phyloP scores from a whole-genome alignment of 2,797 vertebrate genomes.

The Hydrolagus colliei region DNA sequence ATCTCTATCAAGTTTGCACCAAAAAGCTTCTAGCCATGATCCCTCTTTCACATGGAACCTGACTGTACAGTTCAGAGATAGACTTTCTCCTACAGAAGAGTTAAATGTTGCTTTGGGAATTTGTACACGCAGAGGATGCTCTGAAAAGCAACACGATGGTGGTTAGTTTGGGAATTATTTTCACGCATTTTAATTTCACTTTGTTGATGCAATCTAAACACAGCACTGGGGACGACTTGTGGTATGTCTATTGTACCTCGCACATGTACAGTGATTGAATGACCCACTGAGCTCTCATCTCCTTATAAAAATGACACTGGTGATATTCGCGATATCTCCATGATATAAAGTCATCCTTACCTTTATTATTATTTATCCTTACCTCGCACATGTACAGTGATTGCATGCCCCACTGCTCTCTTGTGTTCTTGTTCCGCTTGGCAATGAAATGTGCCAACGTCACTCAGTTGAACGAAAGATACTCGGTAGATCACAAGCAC shows the following conservation, averaged over 20 bases:
- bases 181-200: too few relatives aligned
- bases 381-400: not conserved
- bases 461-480: not conserved
- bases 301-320: not conserved
- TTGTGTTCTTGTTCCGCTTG: not conserved
- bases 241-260: not conserved
- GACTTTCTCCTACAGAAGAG: not conserved
- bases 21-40: too few relatives aligned
- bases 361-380: not conserved
- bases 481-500: not conserved
- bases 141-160: too few relatives aligned
- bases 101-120: not conserved
- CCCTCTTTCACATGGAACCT: too few relatives aligned
- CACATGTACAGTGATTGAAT: not conserved
- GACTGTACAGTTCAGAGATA: not conserved
- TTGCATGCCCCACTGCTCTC: not conserved
- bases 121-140: too few relatives aligned
- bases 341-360: not conserved
- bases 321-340: too few relatives aligned
- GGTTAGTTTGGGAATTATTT: too few relatives aligned
- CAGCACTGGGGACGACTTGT: too few relatives aligned
- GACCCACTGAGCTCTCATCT: accelerated
- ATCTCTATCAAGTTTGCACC: too few relatives aligned
- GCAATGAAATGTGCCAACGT: not conserved
- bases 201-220: too few relatives aligned